Evolutionary conservation across 2,888 invertebrate species (phyloP), one percentile per base, ranked within the genome.

Genomic region (Drosophila meridionalis): DNA sequence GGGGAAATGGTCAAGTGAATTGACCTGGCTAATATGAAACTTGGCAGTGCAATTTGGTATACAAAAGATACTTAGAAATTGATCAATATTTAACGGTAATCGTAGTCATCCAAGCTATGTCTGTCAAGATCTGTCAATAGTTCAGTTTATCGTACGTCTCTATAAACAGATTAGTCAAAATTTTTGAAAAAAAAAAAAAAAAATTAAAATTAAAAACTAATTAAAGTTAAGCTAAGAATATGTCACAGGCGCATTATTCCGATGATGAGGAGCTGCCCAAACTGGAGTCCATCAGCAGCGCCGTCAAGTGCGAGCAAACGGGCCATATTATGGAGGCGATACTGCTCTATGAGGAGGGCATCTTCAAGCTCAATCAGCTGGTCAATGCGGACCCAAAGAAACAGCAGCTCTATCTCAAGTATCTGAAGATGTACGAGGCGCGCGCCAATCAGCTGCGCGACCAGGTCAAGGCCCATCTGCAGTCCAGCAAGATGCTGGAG

Each of bases 401-500:
- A 32, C 87, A 89, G 59, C 61, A 76, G 36, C 68, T 83, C 30
- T 81, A 72, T 48, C 72, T 72, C 20, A 77, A 32, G 94, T 94
- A 95, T 92, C 94, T 96, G 7, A 94, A 95, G 68, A 95, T 96
- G 76, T 98, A 97, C 87, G 96, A 98, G 95, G 94, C 94, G 14
- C 94, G 97, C 91, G 98, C 97, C 12, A 97, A 98, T 92, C 94
- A 94, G 65, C 94, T 98, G 36, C 97, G 98, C 89, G 93, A 94
- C 65, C 92, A 95, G 73, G 95, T 97, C 4, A 93, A 95, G 52
- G 93, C 95, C 53, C 95, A 95, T 83, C 96, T 97, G 92, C 95
- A 95, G 77, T 93, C 94, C 53, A 96, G 96, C 11, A 95, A 95
- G 79, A 96, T 96, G 86, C 95, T 97, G 87, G 96, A 96, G 89